These are phyloP conservation scores for Chrysopilus asiliformis DNA, from an alignment of 2,888 invertebrate genomes.

Conservation along the genomic window DNA sequence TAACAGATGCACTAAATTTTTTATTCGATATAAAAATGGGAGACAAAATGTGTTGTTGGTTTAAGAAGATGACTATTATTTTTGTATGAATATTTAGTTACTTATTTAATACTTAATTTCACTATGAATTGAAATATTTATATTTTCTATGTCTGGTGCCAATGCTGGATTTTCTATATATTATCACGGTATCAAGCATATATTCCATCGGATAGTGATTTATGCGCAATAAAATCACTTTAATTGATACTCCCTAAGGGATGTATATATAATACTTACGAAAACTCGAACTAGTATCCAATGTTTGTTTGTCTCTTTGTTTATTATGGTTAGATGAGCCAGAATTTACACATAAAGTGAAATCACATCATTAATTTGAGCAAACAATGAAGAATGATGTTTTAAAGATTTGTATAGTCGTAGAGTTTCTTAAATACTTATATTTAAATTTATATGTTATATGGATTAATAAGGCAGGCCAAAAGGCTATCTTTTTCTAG, in stretches of 20 bases:
- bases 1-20: too few relatives aligned
- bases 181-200: conserved; percentile 1
- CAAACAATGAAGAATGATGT: neutral
- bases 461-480: too few relatives aligned
- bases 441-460: too few relatives aligned
- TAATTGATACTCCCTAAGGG: neutral
- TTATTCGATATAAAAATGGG: too few relatives aligned
- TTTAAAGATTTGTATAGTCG: neutral
- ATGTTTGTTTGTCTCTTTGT: neutral
- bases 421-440: neutral
- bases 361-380: neutral
- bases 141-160: too few relatives aligned
- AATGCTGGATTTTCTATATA: neutral
- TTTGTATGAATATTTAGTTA: too few relatives aligned
- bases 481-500: too few relatives aligned
- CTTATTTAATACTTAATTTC: too few relatives aligned
- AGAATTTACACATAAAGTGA: neutral
- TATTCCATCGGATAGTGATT: neutral
- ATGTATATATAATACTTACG: neutral
- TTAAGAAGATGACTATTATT: too few relatives aligned
- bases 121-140: too few relatives aligned
- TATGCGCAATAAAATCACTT: conserved; percentile 1
- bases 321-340: neutral
- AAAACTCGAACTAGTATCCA: neutral
- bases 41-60: too few relatives aligned